These are phyloP conservation scores for Megalops atlanticus DNA, from an alignment of 2,113 vertebrate species.

Conservation along the genomic window DNA sequence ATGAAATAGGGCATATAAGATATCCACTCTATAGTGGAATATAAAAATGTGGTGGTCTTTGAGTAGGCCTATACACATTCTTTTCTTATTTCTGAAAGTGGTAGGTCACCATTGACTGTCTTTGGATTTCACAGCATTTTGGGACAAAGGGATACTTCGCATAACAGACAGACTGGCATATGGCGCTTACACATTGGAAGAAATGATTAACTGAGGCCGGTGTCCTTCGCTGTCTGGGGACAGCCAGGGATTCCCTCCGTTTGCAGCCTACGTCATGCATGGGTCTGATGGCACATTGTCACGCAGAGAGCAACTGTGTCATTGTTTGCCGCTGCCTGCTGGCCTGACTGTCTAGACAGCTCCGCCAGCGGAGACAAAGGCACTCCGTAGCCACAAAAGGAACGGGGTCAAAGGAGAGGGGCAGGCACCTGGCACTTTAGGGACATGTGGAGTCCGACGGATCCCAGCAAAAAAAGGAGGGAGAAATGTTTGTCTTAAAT, in stretches of 20 bases:
- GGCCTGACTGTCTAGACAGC: slow-evolving; percentile 60
- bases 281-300: slow-evolving; percentile 7
- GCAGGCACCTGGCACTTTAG: slow-evolving; percentile 66
- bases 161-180: neutral
- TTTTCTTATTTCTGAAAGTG: neutral
- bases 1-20: no score
- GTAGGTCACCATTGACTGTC: neutral
- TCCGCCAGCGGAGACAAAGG: slow-evolving; percentile 48
- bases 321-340: slow-evolving; percentile 45
- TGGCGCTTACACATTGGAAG: neutral
- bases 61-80: neutral
- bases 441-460: slow-evolving; percentile 60
- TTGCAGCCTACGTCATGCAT: neutral
- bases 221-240: neutral
- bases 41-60: neutral
- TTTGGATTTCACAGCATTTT: neutral
- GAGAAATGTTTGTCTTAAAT: slow-evolving; percentile 51
- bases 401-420: slow-evolving; percentile 57
- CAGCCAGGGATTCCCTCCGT: neutral
- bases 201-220: neutral
- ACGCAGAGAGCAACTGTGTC: neutral
- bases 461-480: slow-evolving; percentile 50
- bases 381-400: slow-evolving; percentile 43
- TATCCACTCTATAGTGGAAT: neutral
- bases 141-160: neutral